Evolutionary conservation across 2,113 vertebrate species (phyloP).

Genomic region (Rhizomys pruinosus): DNA sequence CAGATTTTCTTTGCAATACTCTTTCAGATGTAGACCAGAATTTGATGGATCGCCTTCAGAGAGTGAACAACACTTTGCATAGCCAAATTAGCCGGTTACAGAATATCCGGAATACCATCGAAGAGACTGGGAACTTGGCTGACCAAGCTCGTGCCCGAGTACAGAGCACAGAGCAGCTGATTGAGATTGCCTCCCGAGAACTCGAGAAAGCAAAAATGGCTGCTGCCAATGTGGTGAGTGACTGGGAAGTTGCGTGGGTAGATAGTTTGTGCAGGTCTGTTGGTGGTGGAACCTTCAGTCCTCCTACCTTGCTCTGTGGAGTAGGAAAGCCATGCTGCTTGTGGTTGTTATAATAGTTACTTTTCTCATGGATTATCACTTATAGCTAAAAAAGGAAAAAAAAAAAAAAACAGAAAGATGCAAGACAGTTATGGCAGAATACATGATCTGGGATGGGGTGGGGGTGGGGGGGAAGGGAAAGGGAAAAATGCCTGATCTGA

Average conservation of each 20-base stretch:
- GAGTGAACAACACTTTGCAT: constrained; percentile 92
- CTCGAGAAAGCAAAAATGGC: constrained; percentile 94
- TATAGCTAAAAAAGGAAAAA: no score
- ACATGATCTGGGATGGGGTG: no score
- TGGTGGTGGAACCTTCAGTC: neutral
- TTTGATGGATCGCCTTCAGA: constrained; percentile 92
- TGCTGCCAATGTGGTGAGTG: constrained; percentile 93
- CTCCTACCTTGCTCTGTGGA: neutral
- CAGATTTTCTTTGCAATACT: constrained; percentile 13
- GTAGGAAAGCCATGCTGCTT: neutral
- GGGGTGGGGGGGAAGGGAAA: no score
- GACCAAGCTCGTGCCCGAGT: constrained; percentile 90
- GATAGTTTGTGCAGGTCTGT: neutral
- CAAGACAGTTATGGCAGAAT: no score
- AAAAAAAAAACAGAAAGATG: no score
- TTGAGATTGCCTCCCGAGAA: constrained; percentile 91
- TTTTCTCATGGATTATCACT: no score
- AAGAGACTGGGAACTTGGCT: constrained; percentile 89
- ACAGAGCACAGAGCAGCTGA: constrained; percentile 89
- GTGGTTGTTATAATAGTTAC: neutral
- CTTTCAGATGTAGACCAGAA: constrained; percentile 91
- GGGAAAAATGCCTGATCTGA: no score
- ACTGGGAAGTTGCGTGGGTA: neutral
- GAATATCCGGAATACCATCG: constrained; percentile 92
- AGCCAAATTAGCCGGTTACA: constrained; percentile 95